A percentile compares a stretch with the other conserved stretches of the same genome.
These are phyloP conservation scores for Apodemus agrarius DNA, from an alignment of 2,797 vertebrate genomes.

Conservation along the genomic window DNA sequence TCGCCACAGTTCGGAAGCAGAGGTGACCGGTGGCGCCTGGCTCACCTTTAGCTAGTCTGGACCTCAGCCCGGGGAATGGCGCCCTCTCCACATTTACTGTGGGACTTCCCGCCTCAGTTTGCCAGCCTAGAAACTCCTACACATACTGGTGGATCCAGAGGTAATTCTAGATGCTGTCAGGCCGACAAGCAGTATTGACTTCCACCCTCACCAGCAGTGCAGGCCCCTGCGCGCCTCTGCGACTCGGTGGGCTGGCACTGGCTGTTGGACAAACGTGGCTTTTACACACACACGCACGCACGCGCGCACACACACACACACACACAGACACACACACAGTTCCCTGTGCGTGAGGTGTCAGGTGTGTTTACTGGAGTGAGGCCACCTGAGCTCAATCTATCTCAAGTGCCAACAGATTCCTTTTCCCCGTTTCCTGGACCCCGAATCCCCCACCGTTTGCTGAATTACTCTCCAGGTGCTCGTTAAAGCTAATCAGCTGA, in stretches of 20 bases:
- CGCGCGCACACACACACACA: too few species aligned
- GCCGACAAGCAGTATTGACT: neutral
- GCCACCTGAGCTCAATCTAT: conserved; percentile 70
- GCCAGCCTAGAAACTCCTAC: neutral
- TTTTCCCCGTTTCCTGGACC: conserved; percentile 66
- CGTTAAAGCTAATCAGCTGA: conserved; percentile 85
- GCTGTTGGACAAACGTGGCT: neutral
- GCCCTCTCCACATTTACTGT: neutral
- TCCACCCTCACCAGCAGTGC: neutral
- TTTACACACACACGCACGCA: neutral
- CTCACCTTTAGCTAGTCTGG: neutral
- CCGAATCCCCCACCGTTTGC: conserved; percentile 75
- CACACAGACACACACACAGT: too few species aligned
- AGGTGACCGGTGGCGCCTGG: too few species aligned
- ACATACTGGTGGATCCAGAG: neutral
- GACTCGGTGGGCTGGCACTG: neutral
- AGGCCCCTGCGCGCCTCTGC: too few species aligned
- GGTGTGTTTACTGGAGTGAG: conserved; percentile 63
- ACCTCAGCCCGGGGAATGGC: neutral
- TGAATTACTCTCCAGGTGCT: conserved; percentile 71
- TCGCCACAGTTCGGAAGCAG: neutral
- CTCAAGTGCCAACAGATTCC: conserved; percentile 51
- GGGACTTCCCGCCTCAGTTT: neutral
- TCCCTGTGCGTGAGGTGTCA: neutral
- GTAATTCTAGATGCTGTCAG: neutral